phyloP scores from a whole-genome alignment of 1,140 invertebrate genomes.

The Philopotamus ludificatus region DNA sequence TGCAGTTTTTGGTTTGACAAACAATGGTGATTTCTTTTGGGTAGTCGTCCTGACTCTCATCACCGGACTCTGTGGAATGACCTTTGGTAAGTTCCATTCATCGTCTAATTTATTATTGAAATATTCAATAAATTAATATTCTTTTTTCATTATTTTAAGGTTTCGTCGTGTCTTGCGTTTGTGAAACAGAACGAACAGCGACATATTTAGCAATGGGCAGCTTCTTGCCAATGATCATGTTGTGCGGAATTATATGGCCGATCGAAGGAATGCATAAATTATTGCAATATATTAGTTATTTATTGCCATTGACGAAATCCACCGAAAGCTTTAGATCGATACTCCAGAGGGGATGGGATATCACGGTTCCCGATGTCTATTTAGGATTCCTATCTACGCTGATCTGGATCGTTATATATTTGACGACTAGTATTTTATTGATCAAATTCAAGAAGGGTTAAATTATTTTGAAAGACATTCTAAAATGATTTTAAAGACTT shows the following conservation, averaged over 20 bases:
- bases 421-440: constrained; percentile 74
- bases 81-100: constrained; percentile 81
- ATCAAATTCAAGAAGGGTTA: constrained; percentile 81
- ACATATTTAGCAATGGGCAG: constrained; percentile 91
- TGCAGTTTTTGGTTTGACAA: constrained; percentile 76
- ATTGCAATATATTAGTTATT: constrained; percentile 74
- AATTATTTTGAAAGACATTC: not conserved
- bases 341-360: constrained; percentile 83
- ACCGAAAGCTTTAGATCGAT: constrained; percentile 89
- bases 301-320: constrained; percentile 87
- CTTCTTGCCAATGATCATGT: constrained; percentile 88
- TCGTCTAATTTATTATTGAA: too few species aligned
- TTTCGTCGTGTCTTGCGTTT: constrained; percentile 83
- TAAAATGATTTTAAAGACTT: not conserved
- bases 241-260: constrained; percentile 87
- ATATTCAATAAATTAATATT: constrained; percentile 20
- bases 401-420: constrained; percentile 81
- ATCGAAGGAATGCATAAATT: constrained; percentile 79
- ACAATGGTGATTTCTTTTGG: constrained; percentile 72
- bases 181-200: constrained; percentile 87
- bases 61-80: constrained; percentile 90
- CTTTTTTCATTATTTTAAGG: constrained; percentile 55
- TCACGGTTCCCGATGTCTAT: constrained; percentile 76
- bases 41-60: constrained; percentile 77
- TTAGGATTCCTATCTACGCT: constrained; percentile 81